phyloP scores from a whole-genome alignment of 2,113 vertebrate genomes.

The Charadrius vociferus region DNA sequence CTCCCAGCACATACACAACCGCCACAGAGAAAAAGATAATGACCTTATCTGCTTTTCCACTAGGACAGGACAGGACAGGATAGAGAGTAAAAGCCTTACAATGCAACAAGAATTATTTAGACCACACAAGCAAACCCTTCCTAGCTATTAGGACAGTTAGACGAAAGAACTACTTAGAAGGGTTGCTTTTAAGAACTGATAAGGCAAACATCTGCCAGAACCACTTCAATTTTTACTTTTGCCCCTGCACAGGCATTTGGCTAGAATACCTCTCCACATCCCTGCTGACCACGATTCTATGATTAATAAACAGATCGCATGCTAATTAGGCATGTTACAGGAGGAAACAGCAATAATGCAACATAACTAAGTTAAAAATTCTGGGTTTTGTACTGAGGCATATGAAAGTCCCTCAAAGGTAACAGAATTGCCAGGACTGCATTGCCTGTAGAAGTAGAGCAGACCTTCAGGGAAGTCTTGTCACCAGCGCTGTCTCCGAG shows the following conservation, averaged over 20 bases:
- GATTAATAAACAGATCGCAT: not conserved
- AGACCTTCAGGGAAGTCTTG: not conserved
- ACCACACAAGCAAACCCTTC: not conserved
- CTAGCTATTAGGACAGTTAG: not conserved
- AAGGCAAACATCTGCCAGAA: not conserved
- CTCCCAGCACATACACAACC: not conserved
- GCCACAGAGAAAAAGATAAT: not conserved
- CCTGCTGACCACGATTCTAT: not conserved
- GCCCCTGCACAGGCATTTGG: not conserved
- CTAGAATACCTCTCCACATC: not conserved
- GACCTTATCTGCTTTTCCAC: not conserved
- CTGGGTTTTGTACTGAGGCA: not conserved
- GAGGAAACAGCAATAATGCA: not conserved
- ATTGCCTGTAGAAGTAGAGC: not conserved
- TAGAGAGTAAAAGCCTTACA: not conserved
- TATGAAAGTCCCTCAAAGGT: not conserved
- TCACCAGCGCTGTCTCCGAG: fast-evolving
- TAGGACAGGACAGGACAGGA: not conserved
- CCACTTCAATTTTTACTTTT: not conserved
- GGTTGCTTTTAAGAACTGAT: not conserved
- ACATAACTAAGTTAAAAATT: not conserved
- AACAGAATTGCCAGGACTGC: not conserved
- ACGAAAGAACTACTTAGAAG: not conserved
- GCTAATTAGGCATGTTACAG: fast-evolving
- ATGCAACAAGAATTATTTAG: not conserved